Evolutionary conservation across 2,888 invertebrate genomes (phyloP).

Genomic region (Lasioglossum lativentre): DNA sequence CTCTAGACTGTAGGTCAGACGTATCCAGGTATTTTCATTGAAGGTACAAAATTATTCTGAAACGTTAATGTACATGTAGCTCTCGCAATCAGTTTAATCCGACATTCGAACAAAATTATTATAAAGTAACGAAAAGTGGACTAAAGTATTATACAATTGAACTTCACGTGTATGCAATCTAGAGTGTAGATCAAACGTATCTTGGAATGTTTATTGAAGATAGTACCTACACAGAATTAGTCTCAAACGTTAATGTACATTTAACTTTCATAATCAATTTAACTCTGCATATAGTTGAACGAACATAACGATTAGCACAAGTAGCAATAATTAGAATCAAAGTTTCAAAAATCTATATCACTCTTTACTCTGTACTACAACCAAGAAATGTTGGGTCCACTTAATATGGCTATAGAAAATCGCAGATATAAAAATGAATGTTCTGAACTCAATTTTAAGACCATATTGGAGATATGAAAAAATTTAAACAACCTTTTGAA

Average conservation of each 20-base stretch:
- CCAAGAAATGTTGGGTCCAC: too few relatives aligned
- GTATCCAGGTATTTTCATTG: background rate
- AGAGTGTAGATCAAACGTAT: background rate
- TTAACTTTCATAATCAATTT: background rate
- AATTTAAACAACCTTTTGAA: background rate
- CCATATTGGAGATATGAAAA: background rate
- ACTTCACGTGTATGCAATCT: background rate
- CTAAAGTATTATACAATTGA: background rate
- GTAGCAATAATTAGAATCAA: background rate
- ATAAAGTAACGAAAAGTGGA: background rate
- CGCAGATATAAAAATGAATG: background rate
- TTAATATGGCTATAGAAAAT: too few relatives aligned
- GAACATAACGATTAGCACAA: background rate
- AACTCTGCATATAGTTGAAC: background rate
- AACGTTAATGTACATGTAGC: background rate
- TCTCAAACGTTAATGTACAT: background rate
- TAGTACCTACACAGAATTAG: background rate
- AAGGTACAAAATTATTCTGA: background rate
- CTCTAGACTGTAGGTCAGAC: background rate
- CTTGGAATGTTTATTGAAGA: background rate
- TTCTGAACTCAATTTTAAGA: background rate
- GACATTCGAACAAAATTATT: background rate
- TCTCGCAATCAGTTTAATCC: background rate
- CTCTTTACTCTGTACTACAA: too few relatives aligned
- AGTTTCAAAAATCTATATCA: background rate